Percentiles rank a stretch among this genome's conserved stretches.
phyloP scores from a whole-genome alignment of 2,888 invertebrate species.

The Agonopterix alstromeriana region DNA sequence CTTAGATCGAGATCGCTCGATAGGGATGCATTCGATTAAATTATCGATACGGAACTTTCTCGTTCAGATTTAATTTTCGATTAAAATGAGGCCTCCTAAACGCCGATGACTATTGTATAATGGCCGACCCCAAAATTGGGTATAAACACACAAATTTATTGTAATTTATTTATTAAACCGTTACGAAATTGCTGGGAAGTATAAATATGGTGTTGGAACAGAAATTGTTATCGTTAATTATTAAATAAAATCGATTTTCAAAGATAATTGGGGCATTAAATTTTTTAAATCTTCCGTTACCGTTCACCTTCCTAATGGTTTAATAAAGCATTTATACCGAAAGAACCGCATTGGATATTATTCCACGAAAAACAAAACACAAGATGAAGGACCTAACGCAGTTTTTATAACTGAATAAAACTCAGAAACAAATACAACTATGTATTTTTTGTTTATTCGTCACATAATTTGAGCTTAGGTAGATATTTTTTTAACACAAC shows the following conservation, averaged over 20 bases:
- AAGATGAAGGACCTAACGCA: no score
- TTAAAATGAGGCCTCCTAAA: slow-evolving; percentile 15
- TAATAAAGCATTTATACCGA: no score
- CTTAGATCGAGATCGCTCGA: slow-evolving; percentile 23
- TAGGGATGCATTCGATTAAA: slow-evolving; percentile 39
- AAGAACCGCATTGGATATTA: no score
- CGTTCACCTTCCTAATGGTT: no score
- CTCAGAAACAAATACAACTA: no score
- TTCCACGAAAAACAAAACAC: no score
- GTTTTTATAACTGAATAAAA: no score
- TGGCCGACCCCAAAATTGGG: slow-evolving; percentile 1
- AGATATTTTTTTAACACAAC: no score
- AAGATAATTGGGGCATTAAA: slow-evolving; percentile 33
- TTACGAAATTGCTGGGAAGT: slow-evolving; percentile 1
- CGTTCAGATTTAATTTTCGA: slow-evolving; percentile 36
- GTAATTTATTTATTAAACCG: slow-evolving; percentile 6
- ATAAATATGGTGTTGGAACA: neutral
- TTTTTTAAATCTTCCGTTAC: slow-evolving; percentile 26
- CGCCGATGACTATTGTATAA: slow-evolving; percentile 8
- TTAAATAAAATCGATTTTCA: slow-evolving; percentile 38
- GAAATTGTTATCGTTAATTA: slow-evolving; percentile 16
- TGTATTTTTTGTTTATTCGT: no score
- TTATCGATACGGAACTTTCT: slow-evolving; percentile 36
- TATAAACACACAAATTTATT: slow-evolving; percentile 3
- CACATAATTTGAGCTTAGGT: no score